Base-by-base conservation (phyloP, 2,797 vertebrate species). In the Melanotaenia pygmaea region DNA sequence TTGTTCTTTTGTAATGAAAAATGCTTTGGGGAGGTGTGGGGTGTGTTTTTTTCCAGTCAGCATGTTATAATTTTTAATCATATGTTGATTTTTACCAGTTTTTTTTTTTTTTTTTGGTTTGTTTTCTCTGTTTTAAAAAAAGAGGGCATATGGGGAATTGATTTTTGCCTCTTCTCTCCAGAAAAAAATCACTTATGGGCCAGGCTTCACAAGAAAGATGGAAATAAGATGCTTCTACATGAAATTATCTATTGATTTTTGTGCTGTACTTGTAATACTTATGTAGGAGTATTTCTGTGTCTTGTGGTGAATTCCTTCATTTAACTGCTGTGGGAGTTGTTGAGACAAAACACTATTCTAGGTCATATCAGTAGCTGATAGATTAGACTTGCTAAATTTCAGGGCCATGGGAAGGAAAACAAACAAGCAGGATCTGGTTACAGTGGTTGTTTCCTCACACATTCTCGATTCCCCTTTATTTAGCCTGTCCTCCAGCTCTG, bases 371-470 rank as follows among this genome's bases (percentile, higher is more conserved):
- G 90, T 72, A 80, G 83, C 83, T 38, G n/a, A 73, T 80, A 80
- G 86, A 90, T 90, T 87, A 86, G 77, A 89, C 87, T 85, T 85
- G 89, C 89, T 92, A 90, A 91, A 89, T 91, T 85, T 89, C 80
- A 87, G 90, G 92, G 88, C 88, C 89, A 89, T 93, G 93, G 84
- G 89, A 93, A 93, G 86, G 77, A 93, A 93, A 92, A 91, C 89
- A 93, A 92, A 92, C 88, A 86, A 80, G 74, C 43, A 54, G 64
- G 82, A 79, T 89, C 84, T 82, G 84, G 86, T 91, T 93, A 73
- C 88, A 87, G 67, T 77, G 72, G 64, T 71, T 26, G 3, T 84
- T 86, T 84, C 74, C 79, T 88, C 81, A 69, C 80, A 67, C 71
- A 58, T 66, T 28, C 37, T 61, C 70, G 32, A 2, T 38, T 28